Percentiles rank a stretch among this genome's conserved stretches.
These are phyloP conservation scores for Parotia lawesii DNA, from an alignment of 2,113 vertebrate species.

Conservation along the genomic window DNA sequence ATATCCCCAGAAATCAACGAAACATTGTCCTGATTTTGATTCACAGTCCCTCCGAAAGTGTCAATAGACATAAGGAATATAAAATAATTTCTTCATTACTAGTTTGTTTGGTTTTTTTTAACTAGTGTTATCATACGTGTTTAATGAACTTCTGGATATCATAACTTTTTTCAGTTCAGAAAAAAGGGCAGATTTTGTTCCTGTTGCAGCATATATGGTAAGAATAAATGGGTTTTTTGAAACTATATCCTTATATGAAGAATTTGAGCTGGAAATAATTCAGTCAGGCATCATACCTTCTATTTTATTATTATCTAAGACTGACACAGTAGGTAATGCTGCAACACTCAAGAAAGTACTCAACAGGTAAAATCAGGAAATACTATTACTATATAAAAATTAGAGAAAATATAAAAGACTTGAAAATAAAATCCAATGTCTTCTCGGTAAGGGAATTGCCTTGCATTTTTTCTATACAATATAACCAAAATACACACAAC, in stretches of 20 bases:
- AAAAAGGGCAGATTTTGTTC: background rate
- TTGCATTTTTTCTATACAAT: rapidly evolving
- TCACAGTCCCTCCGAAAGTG: background rate
- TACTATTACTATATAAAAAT: background rate
- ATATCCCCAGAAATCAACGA: background rate
- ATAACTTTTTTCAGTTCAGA: background rate
- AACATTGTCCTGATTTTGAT: background rate
- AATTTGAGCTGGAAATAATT: background rate
- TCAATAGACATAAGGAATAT: background rate
- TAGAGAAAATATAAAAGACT: background rate
- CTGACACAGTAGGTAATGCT: background rate
- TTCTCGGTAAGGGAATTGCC: background rate
- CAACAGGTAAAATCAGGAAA: background rate
- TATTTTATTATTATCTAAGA: background rate
- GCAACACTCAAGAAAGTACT: background rate
- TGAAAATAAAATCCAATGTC: background rate
- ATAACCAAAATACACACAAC: background rate
- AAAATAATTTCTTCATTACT: background rate
- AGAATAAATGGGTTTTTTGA: background rate
- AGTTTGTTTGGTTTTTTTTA: no score
- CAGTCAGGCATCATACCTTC: background rate
- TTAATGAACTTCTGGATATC: background rate
- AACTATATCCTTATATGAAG: background rate
- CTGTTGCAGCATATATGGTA: background rate
- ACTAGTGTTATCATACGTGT: background rate